Percentiles rank a stretch among this genome's conserved stretches.
Evolutionary conservation across 2,888 invertebrate species (phyloP).

Genomic region (Suillia variegata): DNA sequence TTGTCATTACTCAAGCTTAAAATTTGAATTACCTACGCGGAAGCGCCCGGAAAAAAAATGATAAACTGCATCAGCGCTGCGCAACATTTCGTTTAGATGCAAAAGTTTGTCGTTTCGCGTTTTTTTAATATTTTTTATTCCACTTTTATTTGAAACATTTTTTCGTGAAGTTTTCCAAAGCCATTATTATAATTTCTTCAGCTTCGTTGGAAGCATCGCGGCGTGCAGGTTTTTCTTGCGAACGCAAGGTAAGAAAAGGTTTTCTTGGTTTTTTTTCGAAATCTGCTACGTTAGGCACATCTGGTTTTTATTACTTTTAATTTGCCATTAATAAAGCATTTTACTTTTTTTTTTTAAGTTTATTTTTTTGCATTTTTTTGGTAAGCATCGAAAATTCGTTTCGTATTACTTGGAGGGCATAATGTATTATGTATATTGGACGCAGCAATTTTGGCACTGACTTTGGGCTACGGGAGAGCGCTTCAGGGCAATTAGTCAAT

Average conservation of each 20-base stretch:
- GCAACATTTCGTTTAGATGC: conserved; percentile 44
- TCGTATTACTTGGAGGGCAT: background rate
- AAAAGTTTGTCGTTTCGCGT: conserved; percentile 35
- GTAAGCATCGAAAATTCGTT: no score
- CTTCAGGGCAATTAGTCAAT: conserved; percentile 48
- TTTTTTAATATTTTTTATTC: background rate
- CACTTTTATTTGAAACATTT: no score
- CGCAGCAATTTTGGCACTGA: background rate
- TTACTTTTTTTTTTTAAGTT: conserved; percentile 10
- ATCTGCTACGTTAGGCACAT: conserved; percentile 58
- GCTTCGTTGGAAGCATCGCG: no score
- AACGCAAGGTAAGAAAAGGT: conserved; percentile 34
- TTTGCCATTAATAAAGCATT: conserved; percentile 59
- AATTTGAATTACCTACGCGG: conserved; percentile 48
- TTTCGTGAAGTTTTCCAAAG: no score
- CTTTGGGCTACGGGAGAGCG: background rate
- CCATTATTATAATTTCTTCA: conserved; percentile 49
- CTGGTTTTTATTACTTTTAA: conserved; percentile 60
- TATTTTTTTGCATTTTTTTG: no score
- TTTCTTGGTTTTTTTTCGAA: conserved; percentile 30
- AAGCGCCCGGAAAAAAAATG: conserved; percentile 37
- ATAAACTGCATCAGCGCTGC: conserved; percentile 51
- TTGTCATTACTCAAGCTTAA: conserved; percentile 56
- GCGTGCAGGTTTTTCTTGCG: conserved; percentile 16
- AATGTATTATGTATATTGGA: background rate